Percentiles rank a stretch among this genome's conserved stretches.
Evolutionary conservation across 2,113 vertebrate genomes (phyloP).

Genomic region (Nyctibius bracteatus): DNA sequence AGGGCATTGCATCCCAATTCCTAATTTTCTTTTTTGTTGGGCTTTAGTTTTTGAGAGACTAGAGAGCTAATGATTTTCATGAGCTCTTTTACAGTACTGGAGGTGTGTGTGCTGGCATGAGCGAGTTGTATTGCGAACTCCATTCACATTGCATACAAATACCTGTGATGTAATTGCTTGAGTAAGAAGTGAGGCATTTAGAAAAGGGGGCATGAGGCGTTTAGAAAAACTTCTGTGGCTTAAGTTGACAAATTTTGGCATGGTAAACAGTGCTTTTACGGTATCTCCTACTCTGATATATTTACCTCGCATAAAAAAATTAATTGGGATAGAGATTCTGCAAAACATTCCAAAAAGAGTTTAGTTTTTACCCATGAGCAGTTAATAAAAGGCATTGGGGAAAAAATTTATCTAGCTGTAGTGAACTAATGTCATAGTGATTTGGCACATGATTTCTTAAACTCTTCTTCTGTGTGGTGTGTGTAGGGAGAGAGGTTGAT

Average conservation of each 20-base stretch:
- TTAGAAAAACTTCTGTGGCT: neutral
- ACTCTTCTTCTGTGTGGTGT: neutral
- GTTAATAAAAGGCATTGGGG: neutral
- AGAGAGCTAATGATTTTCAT: neutral
- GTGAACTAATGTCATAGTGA: neutral
- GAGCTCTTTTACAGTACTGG: neutral
- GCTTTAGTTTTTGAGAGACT: neutral
- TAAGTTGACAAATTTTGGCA: neutral
- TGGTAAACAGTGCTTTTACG: neutral
- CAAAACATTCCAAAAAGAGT: neutral
- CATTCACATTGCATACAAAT: neutral
- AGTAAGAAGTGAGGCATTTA: neutral
- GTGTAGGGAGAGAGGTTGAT: neutral
- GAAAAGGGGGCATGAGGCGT: neutral
- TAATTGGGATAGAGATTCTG: neutral
- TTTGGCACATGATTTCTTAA: neutral
- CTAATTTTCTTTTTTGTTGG: constrained; percentile 3
- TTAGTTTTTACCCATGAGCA: neutral
- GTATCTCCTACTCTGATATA: neutral
- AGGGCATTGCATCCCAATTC: constrained; percentile 21
- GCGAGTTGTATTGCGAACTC: neutral
- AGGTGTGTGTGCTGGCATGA: neutral
- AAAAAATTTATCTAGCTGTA: neutral
- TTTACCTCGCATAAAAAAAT: neutral
- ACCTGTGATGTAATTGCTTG: neutral